Base-by-base conservation (phyloP, 2,113 vertebrate genomes). In the Notiomystis cincta region DNA sequence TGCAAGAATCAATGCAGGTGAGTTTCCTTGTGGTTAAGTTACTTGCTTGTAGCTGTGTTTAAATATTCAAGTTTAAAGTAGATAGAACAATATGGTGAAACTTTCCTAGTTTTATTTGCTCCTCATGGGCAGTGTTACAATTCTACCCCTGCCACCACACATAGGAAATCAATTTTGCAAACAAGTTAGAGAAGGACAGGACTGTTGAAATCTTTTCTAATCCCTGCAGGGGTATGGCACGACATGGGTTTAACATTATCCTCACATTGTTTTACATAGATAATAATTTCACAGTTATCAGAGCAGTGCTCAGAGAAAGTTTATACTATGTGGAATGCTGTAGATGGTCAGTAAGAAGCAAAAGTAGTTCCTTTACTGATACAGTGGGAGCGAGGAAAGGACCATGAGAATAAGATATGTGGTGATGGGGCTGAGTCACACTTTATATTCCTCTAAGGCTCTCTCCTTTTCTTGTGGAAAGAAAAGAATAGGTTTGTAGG, bases 361-460 rank as follows among this genome's bases (percentile, higher is more conserved):
- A 66, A 95, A 89, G 16, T 45, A 8, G 60, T 54, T 19, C 19
- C 30, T 66, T 71, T 72, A 38, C 40, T 60, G 37, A 73, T 42
- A 47, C 6, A 19, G 16, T 38, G 23, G 58, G 15, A 77, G 15
- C 76, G 27, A 64, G 15, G 35, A 77, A 82, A 56, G 20, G 21
- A 65, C 45, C 44, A 10, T 42, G 8, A 69, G 28, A 47, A 28
- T 23, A 79, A 60, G 33, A 28, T 24, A 51, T 51, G 20, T 48
- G 31, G n/a, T 22, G 42, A 44, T 48, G 31, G 11, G 30, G 2
- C 8, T 2, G 0, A 82, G 78, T 70, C 40, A 69, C 0, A 0
- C 10, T 72, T 80, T 23, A 38, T 35, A 10, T 81, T 91, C 50
- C 57, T 25, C 72, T 37, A 57, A 57, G 47, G 24, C 10, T 51